Percentiles rank a stretch among this genome's conserved stretches.
These are phyloP conservation scores for Tachystola acroxantha DNA, from an alignment of 2,888 invertebrate genomes.

Conservation along the genomic window DNA sequence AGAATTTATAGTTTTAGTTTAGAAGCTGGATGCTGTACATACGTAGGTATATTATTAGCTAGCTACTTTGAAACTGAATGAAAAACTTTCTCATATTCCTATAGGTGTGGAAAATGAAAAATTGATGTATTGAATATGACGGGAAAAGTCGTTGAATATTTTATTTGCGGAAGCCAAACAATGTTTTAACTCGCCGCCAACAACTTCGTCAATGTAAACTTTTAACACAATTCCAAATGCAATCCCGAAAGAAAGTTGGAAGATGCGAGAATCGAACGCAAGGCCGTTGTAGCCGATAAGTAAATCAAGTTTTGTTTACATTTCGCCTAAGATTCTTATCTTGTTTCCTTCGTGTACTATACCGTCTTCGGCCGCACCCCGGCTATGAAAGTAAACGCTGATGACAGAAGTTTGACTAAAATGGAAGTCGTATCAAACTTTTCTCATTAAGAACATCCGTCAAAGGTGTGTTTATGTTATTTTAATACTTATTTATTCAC, in stretches of 20 bases:
- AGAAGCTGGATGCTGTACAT: conserved; percentile 9
- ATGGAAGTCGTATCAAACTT: conserved; percentile 73
- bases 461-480: conserved; percentile 74
- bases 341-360: conserved; percentile 33
- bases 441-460: conserved; percentile 74
- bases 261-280: conserved; percentile 47
- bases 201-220: conserved; percentile 55
- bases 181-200: conserved; percentile 39
- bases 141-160: no score
- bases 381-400: conserved; percentile 59
- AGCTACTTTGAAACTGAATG: background rate
- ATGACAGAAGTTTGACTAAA: conserved; percentile 73
- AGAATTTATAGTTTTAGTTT: conserved; percentile 22
- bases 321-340: conserved; percentile 53
- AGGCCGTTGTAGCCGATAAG: conserved; percentile 45
- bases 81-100: background rate
- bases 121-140: no score
- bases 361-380: conserved; percentile 34
- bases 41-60: conserved; percentile 1
- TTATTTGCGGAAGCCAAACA: conserved; percentile 18
- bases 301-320: conserved; percentile 62
- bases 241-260: conserved; percentile 47
- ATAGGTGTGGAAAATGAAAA: no score
- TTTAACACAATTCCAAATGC: conserved; percentile 60
- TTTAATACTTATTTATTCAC: conserved; percentile 57